Conservation (phyloP, 2,113 vertebrate genomes). For the Jaculus jaculus region DNA sequence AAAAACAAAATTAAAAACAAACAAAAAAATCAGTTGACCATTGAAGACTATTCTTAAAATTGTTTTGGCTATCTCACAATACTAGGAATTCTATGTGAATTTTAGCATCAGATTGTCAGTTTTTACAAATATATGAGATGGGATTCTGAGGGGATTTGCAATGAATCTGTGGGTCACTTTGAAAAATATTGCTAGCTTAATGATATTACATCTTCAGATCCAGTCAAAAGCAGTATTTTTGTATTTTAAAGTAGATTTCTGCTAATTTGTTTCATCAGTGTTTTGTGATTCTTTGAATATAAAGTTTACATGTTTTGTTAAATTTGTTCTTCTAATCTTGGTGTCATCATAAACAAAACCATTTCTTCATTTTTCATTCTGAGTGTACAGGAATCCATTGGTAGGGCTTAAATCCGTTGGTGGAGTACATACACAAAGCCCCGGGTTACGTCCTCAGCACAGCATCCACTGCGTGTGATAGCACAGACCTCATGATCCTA, state of each 20-base stretch:
- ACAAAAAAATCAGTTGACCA: background rate
- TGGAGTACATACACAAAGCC: no score
- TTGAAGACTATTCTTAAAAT: background rate
- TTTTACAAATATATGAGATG: background rate
- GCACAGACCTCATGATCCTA: no score
- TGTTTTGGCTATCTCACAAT: background rate
- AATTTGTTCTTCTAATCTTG: slow-evolving; percentile 30
- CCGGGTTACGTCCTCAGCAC: no score
- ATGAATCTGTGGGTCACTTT: background rate
- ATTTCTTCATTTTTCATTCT: background rate
- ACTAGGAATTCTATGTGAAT: background rate
- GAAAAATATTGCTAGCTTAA: background rate
- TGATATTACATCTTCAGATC: background rate
- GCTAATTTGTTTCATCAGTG: background rate
- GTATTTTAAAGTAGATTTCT: background rate
- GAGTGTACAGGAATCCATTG: background rate
- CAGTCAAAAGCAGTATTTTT: background rate
- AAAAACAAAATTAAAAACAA: no score
- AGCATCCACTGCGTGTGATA: no score
- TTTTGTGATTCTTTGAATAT: background rate
- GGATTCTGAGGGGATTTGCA: background rate
- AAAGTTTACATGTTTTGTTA: background rate
- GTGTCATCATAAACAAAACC: background rate
- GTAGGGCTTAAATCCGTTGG: no score
- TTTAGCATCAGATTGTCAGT: slow-evolving; percentile 20